Conservation (phyloP, 1,140 invertebrate genomes). For the Lycorma delicatula region DNA sequence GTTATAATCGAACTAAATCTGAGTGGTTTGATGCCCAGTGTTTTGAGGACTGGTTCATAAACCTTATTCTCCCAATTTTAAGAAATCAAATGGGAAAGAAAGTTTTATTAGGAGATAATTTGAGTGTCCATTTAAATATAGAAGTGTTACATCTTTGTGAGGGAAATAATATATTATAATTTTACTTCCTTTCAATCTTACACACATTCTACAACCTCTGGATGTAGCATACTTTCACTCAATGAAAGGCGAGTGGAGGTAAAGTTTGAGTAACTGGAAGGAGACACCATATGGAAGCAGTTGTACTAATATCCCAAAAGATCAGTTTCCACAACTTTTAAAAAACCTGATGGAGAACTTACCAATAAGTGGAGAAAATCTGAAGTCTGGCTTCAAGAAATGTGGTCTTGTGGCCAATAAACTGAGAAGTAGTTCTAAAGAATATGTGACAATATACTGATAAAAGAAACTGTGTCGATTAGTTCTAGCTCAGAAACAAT, state of each 20-base stretch:
- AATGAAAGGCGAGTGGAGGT: slow-evolving; percentile 34
- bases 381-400: neutral
- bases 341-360: neutral
- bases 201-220: slow-evolving; percentile 37
- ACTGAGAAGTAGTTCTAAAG: neutral
- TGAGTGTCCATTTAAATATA: slow-evolving; percentile 35
- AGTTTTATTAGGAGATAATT: slow-evolving; percentile 36
- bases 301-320: neutral
- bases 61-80: slow-evolving; percentile 26
- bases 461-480: neutral
- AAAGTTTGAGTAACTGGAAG: slow-evolving; percentile 32
- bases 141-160: slow-evolving; percentile 30
- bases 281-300: neutral
- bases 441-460: neutral
- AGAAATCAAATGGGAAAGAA: slow-evolving; percentile 30
- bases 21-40: slow-evolving; percentile 34
- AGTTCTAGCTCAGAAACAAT: neutral
- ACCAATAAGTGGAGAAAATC: neutral
- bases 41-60: slow-evolving; percentile 31
- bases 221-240: slow-evolving; percentile 35
- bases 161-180: slow-evolving; percentile 35
- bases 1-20: slow-evolving; percentile 30
- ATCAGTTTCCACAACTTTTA: slow-evolving; percentile 5
- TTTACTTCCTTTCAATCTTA: slow-evolving; percentile 36
- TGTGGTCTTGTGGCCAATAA: neutral